These are phyloP conservation scores for Balaenoptera acutorostrata DNA, from an alignment of 2,113 vertebrate genomes.

Conservation along the genomic window DNA sequence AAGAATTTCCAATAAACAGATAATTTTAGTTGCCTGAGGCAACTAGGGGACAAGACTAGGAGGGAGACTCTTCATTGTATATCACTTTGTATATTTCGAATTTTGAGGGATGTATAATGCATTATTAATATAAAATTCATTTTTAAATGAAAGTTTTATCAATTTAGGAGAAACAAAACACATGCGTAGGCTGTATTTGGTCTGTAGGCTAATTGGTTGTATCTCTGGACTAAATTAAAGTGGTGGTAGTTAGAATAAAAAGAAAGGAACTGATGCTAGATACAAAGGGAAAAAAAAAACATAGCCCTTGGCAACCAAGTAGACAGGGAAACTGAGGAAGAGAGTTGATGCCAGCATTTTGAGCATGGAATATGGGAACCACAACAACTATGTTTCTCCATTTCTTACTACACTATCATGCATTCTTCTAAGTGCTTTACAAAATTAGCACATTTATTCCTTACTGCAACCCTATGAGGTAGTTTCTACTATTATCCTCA, in stretches of 20 bases:
- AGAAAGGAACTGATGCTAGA: background rate
- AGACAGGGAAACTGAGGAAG: background rate
- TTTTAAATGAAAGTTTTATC: background rate
- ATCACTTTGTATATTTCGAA: background rate
- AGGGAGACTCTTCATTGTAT: background rate
- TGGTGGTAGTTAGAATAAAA: background rate
- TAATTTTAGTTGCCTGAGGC: background rate
- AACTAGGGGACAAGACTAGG: background rate
- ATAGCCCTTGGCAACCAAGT: background rate
- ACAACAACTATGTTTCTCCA: background rate
- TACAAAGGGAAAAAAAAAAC: background rate
- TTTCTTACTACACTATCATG: background rate
- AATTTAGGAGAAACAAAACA: background rate
- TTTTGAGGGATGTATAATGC: background rate
- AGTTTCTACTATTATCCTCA: background rate
- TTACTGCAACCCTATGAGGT: background rate
- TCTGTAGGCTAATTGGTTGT: background rate
- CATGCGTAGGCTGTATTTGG: background rate
- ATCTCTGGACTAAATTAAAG: constrained; percentile 21
- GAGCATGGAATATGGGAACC: background rate
- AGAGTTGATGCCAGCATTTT: background rate
- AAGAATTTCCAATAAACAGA: background rate
- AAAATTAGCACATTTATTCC: background rate
- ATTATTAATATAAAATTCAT: constrained; percentile 7
- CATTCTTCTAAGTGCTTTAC: background rate